Percentiles rank a stretch among this genome's conserved stretches.
phyloP scores from a whole-genome alignment of 2,113 vertebrate species.

The Rutilus rutilus region DNA sequence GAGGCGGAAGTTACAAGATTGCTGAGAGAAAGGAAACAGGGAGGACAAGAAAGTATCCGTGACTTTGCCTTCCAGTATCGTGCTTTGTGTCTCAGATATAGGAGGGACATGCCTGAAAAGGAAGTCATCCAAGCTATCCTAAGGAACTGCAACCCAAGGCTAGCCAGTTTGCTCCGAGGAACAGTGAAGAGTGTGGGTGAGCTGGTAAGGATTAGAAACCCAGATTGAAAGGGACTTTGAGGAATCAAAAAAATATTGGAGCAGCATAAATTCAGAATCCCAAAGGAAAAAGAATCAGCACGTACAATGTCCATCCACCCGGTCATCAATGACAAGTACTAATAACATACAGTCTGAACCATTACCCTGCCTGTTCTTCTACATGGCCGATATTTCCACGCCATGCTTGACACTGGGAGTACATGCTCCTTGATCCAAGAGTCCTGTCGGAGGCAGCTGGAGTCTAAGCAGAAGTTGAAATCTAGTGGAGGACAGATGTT shows the following conservation, averaged over 20 bases:
- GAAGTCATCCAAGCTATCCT: not conserved
- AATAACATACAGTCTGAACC: not conserved
- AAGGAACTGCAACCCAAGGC: not conserved
- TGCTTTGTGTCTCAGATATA: not conserved
- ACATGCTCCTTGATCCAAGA: not conserved
- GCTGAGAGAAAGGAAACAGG: too few relatives aligned
- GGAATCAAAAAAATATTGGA: not conserved
- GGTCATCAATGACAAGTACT: not conserved
- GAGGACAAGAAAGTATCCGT: too few relatives aligned
- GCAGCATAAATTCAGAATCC: not conserved
- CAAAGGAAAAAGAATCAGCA: not conserved
- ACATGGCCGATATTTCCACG: too few relatives aligned
- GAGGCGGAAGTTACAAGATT: too few relatives aligned
- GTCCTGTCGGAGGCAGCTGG: not conserved
- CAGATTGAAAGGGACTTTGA: not conserved
- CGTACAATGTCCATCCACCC: not conserved
- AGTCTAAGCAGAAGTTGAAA: not conserved
- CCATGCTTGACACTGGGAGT: not conserved
- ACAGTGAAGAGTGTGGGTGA: not conserved
- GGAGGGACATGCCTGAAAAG: not conserved
- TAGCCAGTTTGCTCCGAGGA: not conserved
- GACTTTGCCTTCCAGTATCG: too few relatives aligned
- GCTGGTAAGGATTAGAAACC: not conserved
- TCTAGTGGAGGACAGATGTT: not conserved
- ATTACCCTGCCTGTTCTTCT: too few relatives aligned